Evolutionary conservation across 1,140 invertebrate species (phyloP).

Genomic region (Drosophila novamexicana): DNA sequence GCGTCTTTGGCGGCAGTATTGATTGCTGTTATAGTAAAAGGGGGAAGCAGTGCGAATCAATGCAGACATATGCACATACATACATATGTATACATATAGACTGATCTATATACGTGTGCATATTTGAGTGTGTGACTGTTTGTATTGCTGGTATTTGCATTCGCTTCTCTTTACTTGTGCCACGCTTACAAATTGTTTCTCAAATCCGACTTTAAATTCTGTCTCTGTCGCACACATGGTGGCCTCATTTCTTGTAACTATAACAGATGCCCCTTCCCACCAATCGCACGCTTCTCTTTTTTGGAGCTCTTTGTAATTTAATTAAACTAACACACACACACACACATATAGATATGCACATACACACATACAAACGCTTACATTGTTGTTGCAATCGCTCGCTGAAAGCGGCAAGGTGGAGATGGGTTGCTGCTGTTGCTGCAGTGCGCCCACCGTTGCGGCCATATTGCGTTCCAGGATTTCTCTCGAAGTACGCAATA

Average conservation of each 20-base stretch:
- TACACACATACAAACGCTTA: constrained; percentile 52
- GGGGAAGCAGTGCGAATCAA: constrained; percentile 5
- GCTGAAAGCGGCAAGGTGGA: constrained; percentile 52
- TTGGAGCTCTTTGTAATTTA: constrained; percentile 45
- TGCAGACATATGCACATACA: not conserved
- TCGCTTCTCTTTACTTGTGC: not conserved
- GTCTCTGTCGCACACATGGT: constrained; percentile 15
- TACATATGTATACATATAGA: not conserved
- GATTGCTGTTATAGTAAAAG: constrained; percentile 13
- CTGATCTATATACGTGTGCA: not conserved
- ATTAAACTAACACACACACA: constrained; percentile 53
- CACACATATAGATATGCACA: constrained; percentile 19
- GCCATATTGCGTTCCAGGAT: constrained; percentile 82
- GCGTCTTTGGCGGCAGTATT: constrained; percentile 33
- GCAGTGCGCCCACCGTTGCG: constrained; percentile 68
- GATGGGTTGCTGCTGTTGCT: constrained; percentile 42
- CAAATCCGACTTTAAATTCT: constrained; percentile 20
- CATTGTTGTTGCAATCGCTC: constrained; percentile 66
- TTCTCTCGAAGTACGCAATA: constrained; percentile 83
- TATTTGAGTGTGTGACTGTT: no score
- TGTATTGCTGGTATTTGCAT: not conserved
- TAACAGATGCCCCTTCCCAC: constrained; percentile 18
- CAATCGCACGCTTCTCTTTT: constrained; percentile 10
- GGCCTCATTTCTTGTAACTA: constrained; percentile 34
- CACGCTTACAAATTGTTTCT: constrained; percentile 20